Percentiles rank a stretch among this genome's conserved stretches.
Evolutionary conservation across 2,113 vertebrate species (phyloP).

Genomic region (Sphaerodactylus townsendi): DNA sequence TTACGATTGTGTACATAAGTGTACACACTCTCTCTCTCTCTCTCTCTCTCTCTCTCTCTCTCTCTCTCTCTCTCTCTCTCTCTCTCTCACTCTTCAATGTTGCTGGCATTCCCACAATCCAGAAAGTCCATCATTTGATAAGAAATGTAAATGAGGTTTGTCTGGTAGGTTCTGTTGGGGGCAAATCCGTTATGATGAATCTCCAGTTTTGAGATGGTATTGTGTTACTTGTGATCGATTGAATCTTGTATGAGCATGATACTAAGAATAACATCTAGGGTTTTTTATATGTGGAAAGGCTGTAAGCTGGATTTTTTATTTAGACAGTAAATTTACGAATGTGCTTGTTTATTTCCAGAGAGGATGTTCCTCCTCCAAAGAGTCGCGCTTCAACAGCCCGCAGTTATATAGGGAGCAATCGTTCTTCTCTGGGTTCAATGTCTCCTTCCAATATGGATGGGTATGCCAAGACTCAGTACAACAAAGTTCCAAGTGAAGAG

Average conservation of each 20-base stretch:
- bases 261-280: background rate
- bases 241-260: background rate
- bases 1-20: too few species aligned
- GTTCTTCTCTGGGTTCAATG: constrained; percentile 96
- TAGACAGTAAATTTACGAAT: background rate
- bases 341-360: constrained; percentile 73
- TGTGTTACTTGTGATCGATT: background rate
- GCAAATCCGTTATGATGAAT: too few species aligned
- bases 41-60: too few species aligned
- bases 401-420: constrained; percentile 95
- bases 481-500: constrained; percentile 92
- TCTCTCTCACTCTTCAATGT: too few species aligned
- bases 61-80: too few species aligned
- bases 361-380: constrained; percentile 95
- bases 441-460: constrained; percentile 97
- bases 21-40: too few species aligned
- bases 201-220: too few species aligned
- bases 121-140: too few species aligned
- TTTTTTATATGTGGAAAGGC: background rate
- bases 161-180: too few species aligned
- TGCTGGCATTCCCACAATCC: too few species aligned
- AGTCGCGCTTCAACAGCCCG: constrained; percentile 92
- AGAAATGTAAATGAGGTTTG: too few species aligned
- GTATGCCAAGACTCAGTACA: constrained; percentile 90
- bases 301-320: background rate